Evolutionary conservation across 2,888 invertebrate genomes (phyloP).

Genomic region (Cryptocephalus moraei): DNA sequence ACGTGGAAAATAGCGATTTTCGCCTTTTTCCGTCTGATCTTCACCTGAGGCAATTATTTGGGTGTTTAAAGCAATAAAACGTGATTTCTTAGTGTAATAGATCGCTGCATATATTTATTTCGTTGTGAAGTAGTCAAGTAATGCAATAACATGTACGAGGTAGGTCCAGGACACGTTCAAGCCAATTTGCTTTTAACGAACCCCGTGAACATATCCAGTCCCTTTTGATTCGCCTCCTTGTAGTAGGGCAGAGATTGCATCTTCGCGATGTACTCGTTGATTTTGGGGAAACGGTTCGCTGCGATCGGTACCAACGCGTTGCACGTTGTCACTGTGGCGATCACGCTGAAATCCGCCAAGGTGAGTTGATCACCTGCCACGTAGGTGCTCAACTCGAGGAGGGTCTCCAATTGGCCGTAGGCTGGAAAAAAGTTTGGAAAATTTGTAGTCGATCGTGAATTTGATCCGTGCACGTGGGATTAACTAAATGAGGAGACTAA

Average conservation of each 20-base stretch:
- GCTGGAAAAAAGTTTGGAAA: constrained; percentile 18
- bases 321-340: constrained; percentile 14
- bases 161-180: background rate
- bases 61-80: too few species aligned
- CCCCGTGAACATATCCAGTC: constrained; percentile 16
- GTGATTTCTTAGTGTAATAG: too few species aligned
- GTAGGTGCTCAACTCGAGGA: constrained; percentile 26
- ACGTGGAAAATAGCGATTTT: too few species aligned
- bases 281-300: constrained; percentile 31
- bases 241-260: constrained; percentile 23
- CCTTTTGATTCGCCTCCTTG: constrained; percentile 17
- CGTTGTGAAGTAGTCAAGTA: too few species aligned
- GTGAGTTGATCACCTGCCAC: constrained; percentile 19
- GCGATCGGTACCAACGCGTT: constrained; percentile 34
- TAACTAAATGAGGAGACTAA: too few species aligned
- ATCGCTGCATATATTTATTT: too few species aligned
- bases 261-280: constrained; percentile 18
- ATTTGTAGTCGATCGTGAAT: too few species aligned
- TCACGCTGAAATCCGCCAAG: constrained; percentile 21
- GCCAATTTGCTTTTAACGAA: constrained; percentile 19
- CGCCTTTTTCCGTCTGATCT: too few species aligned
- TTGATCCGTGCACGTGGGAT: too few species aligned
- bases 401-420: constrained; percentile 34
- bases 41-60: too few species aligned
- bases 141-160: too few species aligned